Evolutionary conservation across 37 sponge, comb jelly and placozoan genomes (phyloP).

Genomic region (Crambe crambe): DNA sequence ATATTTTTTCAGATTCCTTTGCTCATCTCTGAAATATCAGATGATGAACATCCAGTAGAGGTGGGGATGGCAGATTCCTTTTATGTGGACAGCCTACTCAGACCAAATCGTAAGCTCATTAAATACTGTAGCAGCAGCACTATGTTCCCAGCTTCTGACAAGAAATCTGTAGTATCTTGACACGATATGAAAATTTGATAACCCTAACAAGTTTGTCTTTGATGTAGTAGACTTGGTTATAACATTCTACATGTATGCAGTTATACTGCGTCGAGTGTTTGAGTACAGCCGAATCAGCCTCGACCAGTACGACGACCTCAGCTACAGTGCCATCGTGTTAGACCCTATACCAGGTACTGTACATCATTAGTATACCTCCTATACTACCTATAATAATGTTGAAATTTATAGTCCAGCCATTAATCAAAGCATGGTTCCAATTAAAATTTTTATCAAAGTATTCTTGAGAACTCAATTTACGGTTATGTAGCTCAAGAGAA

Average conservation of each 20-base stretch:
- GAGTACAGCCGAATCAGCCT: slow-evolving; percentile 49
- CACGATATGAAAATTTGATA: neutral
- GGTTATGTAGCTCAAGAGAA: too few species aligned
- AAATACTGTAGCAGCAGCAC: neutral
- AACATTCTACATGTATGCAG: neutral
- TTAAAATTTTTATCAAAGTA: too few species aligned
- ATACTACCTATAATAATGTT: too few species aligned
- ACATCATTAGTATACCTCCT: too few species aligned
- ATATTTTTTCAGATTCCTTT: slow-evolving; percentile 44
- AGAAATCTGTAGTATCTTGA: too few species aligned
- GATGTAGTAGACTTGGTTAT: neutral
- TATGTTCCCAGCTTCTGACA: neutral
- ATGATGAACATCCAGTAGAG: slow-evolving; percentile 51
- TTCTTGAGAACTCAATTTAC: too few species aligned
- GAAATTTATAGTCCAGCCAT: too few species aligned
- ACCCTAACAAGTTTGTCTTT: neutral
- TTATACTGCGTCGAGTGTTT: slow-evolving; percentile 9
- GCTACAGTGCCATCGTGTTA: slow-evolving; percentile 43
- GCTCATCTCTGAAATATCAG: slow-evolving; percentile 23
- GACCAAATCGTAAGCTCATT: neutral
- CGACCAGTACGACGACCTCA: neutral
- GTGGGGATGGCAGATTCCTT: slow-evolving; percentile 70
- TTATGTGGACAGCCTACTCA: slow-evolving; percentile 15
- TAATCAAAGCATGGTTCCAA: too few species aligned
- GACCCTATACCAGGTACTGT: slow-evolving; percentile 55